phyloP scores from a whole-genome alignment of 2,797 vertebrate genomes.

The Microhierax caerulescens region DNA sequence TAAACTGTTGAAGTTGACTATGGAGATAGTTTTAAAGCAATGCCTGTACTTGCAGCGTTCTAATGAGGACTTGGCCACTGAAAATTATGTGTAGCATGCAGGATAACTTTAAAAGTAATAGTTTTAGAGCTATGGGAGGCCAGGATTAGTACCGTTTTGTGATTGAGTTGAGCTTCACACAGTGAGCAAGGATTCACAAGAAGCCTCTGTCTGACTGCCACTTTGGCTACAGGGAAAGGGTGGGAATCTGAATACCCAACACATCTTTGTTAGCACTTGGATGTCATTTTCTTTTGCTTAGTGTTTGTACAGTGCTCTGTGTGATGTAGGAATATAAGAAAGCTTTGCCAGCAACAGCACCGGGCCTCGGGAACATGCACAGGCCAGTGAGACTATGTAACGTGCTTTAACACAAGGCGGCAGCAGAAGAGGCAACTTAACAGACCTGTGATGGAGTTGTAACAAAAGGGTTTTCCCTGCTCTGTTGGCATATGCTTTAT shows the following conservation, averaged over 20 bases:
- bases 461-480: background rate
- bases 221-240: background rate
- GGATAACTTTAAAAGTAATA: background rate
- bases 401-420: background rate
- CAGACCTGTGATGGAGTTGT: background rate
- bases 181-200: background rate
- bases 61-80: background rate
- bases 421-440: background rate
- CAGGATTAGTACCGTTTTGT: background rate
- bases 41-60: background rate
- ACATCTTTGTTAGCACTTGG: conserved; percentile 10
- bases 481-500: background rate
- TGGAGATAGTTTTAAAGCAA: background rate
- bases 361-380: background rate
- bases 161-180: background rate
- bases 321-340: background rate
- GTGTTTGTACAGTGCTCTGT: background rate
- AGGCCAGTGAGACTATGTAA: background rate
- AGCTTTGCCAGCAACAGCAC: background rate
- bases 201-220: background rate
- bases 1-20: background rate
- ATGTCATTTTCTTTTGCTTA: conserved; percentile 19
- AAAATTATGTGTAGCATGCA: background rate
- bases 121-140: background rate
- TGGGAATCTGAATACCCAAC: background rate